Evolutionary conservation across 2,797 vertebrate species (phyloP), one percentile per base, ranked within the genome.

Genomic region (Brachyrhaphis roseni): DNA sequence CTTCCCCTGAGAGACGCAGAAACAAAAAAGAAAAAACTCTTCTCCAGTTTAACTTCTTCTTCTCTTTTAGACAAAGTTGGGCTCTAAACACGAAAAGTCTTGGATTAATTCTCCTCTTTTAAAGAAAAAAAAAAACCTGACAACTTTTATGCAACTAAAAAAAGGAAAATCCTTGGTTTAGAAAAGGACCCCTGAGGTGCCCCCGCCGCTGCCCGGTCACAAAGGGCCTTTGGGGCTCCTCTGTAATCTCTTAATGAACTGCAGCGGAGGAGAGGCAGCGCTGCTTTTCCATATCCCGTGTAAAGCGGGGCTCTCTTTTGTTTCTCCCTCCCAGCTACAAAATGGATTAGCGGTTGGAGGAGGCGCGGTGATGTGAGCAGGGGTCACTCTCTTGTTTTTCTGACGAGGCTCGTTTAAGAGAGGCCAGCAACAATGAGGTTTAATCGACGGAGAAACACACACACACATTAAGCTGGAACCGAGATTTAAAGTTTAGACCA

Each of bases 161-260:
- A 51, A 26, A 53, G 49, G 49, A 53, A 53, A 26, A 26, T 53
- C 49, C 49, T 53, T 53, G 20, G 81, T 93, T 95, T 94, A 96
- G 95, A 96, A 96, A 93, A 89, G 91, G 87, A 89, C 90, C 92
- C 90, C 76, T 78, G 91, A 93, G 91, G 87, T 92, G 90, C 93
- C 91, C 93, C 97, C 96, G 94, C 95, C 95, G 92, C 95, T 89
- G 93, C 90, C 93, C 80, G 86, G 95, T 97, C 97, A 97, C 97
- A 97, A 97, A 97, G 96, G 96, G 94, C 95, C 94, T 95, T 96
- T 94, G 91, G 92, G 78, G 68, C 82, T 95, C 94, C 93, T 94
- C 93, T 97, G 96, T 98, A 98, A 98, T 98, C 97, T 97, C 96
- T 97, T 98, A 97, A 98, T 98, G 97, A 98, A 97, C 96, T 97